phyloP scores from a whole-genome alignment of 2,888 invertebrate genomes.

The Terebella lapidaria region DNA sequence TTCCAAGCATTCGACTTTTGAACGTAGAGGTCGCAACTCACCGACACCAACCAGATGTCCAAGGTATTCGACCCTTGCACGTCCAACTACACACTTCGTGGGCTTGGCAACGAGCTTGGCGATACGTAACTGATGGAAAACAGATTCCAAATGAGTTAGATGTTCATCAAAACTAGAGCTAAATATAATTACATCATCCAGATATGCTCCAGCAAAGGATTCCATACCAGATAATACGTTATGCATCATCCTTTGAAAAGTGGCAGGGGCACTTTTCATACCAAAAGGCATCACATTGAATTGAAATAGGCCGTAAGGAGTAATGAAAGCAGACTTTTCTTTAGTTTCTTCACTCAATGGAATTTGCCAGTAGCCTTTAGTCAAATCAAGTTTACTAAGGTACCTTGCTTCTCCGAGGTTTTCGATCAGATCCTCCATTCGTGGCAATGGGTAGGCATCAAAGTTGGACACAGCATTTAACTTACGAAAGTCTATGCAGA shows the following conservation, averaged over 20 bases:
- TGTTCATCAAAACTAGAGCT: not conserved
- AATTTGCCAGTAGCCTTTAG: constrained; percentile 2
- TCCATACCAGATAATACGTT: not conserved
- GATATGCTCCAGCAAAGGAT: not conserved
- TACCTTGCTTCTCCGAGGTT: not conserved
- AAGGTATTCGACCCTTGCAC: not conserved
- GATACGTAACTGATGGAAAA: not conserved
- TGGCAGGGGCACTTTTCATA: constrained; percentile 1
- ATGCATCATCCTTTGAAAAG: constrained; percentile 4
- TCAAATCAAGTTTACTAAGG: not conserved
- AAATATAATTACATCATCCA: not conserved
- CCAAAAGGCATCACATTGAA: constrained; percentile 6
- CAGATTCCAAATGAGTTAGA: not conserved
- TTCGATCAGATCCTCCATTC: not conserved
- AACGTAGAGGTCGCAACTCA: not conserved
- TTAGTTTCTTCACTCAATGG: not conserved
- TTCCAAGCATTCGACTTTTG: not conserved
- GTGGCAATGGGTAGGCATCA: not conserved
- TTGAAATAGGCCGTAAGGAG: not conserved
- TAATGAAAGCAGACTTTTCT: constrained; percentile 1
- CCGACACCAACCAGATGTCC: not conserved
- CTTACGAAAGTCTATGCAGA: not conserved
- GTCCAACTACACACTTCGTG: not conserved
- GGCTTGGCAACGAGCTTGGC: not conserved
- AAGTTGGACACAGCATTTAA: not conserved